Percentiles rank a stretch among this genome's conserved stretches.
phyloP scores from a whole-genome alignment of 2,888 invertebrate genomes.

The Rotaria sp. region DNA sequence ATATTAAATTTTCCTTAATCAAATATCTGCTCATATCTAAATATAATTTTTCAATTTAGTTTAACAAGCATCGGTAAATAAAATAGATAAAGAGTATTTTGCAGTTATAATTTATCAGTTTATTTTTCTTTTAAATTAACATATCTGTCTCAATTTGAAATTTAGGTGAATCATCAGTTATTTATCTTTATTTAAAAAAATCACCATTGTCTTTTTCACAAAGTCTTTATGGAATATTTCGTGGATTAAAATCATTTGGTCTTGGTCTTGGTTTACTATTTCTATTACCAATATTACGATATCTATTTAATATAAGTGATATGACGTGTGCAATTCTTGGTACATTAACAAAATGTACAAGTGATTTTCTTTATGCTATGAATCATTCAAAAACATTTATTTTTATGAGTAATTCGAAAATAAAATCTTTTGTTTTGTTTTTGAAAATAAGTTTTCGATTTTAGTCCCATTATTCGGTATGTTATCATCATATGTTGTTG shows the following conservation, averaged over 20 bases:
- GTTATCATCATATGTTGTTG: conserved; percentile 54
- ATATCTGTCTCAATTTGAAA: conserved; percentile 44
- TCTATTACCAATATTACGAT: conserved; percentile 48
- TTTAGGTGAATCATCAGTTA: conserved; percentile 68
- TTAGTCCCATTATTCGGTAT: conserved; percentile 51
- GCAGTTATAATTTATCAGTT: too few species aligned
- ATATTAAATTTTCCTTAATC: too few species aligned
- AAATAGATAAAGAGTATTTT: too few species aligned
- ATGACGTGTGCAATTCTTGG: conserved; percentile 52
- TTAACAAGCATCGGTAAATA: too few species aligned
- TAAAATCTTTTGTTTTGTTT: too few species aligned
- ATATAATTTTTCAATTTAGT: too few species aligned
- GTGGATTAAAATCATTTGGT: conserved; percentile 60
- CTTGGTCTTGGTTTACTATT: conserved; percentile 53
- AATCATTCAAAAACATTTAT: not conserved
- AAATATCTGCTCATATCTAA: too few species aligned
- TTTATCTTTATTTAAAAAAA: conserved; percentile 68
- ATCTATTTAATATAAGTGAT: conserved; percentile 46
- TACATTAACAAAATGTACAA: conserved; percentile 51
- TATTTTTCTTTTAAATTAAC: too few species aligned
- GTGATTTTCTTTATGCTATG: conserved; percentile 49
- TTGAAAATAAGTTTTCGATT: conserved; percentile 25
- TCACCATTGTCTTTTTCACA: conserved; percentile 68
- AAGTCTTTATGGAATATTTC: conserved; percentile 64
- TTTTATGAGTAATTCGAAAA: not conserved